A percentile compares a stretch with the other conserved stretches of the same genome.
Evolutionary conservation across 2,888 invertebrate genomes (phyloP).

Genomic region (Drosophila ezoana): DNA sequence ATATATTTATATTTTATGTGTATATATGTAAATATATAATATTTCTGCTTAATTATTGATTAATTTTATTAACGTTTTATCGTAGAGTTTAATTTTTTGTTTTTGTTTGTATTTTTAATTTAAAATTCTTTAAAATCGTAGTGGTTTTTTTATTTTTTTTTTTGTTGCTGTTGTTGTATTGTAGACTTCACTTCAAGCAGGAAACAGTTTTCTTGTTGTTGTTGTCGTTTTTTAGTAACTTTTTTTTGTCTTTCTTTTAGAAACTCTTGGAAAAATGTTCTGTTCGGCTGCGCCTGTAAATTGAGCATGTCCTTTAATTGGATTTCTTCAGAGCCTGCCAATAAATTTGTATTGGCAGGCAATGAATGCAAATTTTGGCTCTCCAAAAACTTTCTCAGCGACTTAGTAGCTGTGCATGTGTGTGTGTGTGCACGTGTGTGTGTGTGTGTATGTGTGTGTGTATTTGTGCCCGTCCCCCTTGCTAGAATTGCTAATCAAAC

Average conservation of each 20-base stretch:
- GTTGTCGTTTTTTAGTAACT: slow-evolving; percentile 45
- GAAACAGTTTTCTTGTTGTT: slow-evolving; percentile 56
- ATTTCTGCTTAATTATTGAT: slow-evolving; percentile 31
- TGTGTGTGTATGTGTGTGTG: slow-evolving; percentile 22
- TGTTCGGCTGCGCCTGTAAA: slow-evolving; percentile 21
- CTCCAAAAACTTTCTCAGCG: slow-evolving; percentile 20
- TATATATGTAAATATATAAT: slow-evolving; percentile 34
- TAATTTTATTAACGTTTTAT: slow-evolving; percentile 21
- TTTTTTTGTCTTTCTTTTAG: slow-evolving; percentile 25
- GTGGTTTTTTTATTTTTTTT: slow-evolving; percentile 38
- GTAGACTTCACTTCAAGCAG: slow-evolving; percentile 62
- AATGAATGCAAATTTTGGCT: slow-evolving; percentile 41
- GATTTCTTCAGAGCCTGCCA: slow-evolving; percentile 28
- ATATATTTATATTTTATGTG: slow-evolving; percentile 35
- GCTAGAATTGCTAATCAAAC: slow-evolving; percentile 65
- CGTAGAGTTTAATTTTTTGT: slow-evolving; percentile 11
- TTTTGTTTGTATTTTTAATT: slow-evolving; percentile 31
- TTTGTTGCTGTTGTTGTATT: slow-evolving; percentile 39
- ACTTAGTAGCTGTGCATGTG: slow-evolving; percentile 18
- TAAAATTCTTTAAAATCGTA: slow-evolving; percentile 60
- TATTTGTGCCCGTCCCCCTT: slow-evolving; percentile 41
- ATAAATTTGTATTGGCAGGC: slow-evolving; percentile 34
- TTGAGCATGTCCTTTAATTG: slow-evolving; percentile 43
- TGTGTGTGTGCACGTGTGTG: slow-evolving; percentile 12
- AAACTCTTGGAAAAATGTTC: slow-evolving; percentile 34